Evolutionary conservation across 2,888 invertebrate genomes (phyloP), one percentile per base, ranked within the genome.

Genomic region (Plagodis dolabraria): DNA sequence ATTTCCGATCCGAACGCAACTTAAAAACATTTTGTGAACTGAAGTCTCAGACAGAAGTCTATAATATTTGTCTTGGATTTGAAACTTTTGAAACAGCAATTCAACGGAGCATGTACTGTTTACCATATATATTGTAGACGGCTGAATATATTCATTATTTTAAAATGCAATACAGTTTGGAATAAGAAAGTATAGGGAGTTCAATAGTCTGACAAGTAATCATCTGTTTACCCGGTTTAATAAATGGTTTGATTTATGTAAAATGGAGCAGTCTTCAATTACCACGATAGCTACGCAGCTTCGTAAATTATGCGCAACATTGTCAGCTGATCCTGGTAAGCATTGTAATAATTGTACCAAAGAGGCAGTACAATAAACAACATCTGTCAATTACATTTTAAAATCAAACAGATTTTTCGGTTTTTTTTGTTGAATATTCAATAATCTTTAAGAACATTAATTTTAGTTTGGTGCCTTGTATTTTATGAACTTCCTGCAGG

Each of bases 261-360:
- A 60, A 63, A 89, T 89, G 89, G 87, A 87, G 64, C 52, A 66
- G 42, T 70, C 82, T 60, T 74, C 78, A 46, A 85, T 10, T 10
- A 40, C 65, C 76, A 83, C 80, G 72, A 70, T 89, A 59, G 79
- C 87, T 63, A 77, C 75, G 63, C 78, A 89, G 60, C 81, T 92
- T 65, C 86, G 85, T 65, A 92, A 91, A 83, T 77, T 92, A 61
- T 92, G 92, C 71, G 75, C 80, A 64, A 79, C 76, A 65, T 79
- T 92, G 79, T 87, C 92, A 77, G 67, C 83, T 53, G 87, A 89
- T 75, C 87, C 90, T 86, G 92, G 92, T 89, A 60, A 45, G 50
- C 10, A 58, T 22, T 22, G 1, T 22, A 22, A 2, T 22, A 4
- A n/a, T n/a, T 22, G 22, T 54, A 60, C 7, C 43, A 44, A 46